Evolutionary conservation across 2,113 vertebrate genomes (phyloP), one percentile per base, ranked within the genome.

Genomic region (Synodontis membranacea): DNA sequence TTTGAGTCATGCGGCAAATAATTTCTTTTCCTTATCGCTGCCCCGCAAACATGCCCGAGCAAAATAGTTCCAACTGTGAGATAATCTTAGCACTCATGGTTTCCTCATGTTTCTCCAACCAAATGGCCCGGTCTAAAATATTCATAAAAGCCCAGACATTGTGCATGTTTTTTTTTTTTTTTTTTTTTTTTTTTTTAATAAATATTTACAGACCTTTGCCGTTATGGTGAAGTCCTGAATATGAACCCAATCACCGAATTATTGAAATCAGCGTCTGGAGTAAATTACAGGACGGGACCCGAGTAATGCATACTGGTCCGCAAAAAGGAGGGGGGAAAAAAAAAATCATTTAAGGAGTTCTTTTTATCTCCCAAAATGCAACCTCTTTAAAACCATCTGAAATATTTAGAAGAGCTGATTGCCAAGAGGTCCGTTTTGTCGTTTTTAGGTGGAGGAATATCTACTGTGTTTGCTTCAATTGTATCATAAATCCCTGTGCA

Each of bases 331-430:
- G n/a, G n/a, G n/a, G n/a, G n/a, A n/a, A n/a, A n/a, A n/a, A n/a
- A 60, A 50, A 48, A 66, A 28, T 66, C n/a, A 46, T 85, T 87
- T 66, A 82, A 64, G 12, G 34, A 60, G 28, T 52, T 48, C 54
- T 28, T 60, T 75, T 28, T 11, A 54, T 37, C 48, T 0, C 15
- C 3, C 5, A 78, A 54, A 54, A 79, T 2, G 17, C 56, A 17
- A 76, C 37, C 25, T 74, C 64, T 74, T 81, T 48, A 68, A 86
- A 91, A 93, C 88, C 86, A 86, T 88, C 81, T 92, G 88, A 92
- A 93, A 93, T 93, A 94, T 94, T 93, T 88, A 94, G 91, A 87
- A 87, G 80, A 78, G 42, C 48, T 89, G 90, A 92, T 87, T 93
- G 91, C 92, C 87, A 80, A 91, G 91, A 90, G 83, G 90, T 88